Percentiles rank a stretch among this genome's conserved stretches.
Evolutionary conservation across 1,140 invertebrate species (phyloP).

Genomic region (Akabosia matsudoensis): DNA sequence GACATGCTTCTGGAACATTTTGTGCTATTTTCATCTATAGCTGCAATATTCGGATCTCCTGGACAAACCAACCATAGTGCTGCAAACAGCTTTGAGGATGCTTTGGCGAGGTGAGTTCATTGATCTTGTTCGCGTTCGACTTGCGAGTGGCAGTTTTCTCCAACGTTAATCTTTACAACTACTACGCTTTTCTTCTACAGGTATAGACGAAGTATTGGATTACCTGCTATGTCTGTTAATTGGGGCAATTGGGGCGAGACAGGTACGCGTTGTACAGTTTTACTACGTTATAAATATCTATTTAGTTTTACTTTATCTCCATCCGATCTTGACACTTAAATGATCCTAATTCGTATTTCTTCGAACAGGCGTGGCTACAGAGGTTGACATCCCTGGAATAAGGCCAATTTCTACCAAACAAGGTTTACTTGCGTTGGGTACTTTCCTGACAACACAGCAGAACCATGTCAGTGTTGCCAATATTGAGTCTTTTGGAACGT

Average conservation of each 20-base stretch:
- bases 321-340: too few species aligned
- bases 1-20: neutral
- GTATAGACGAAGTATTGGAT: neutral
- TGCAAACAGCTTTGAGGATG: neutral
- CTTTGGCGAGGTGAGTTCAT: neutral
- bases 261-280: too few species aligned
- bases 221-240: neutral
- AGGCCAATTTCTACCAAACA: neutral
- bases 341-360: neutral
- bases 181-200: too few species aligned
- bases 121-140: too few species aligned
- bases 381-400: neutral
- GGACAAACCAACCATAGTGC: neutral
- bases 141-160: too few species aligned
- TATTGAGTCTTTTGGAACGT: neutral
- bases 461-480: neutral
- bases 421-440: neutral
- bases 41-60: neutral
- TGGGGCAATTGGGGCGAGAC: slow-evolving; percentile 11
- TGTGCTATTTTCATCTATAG: neutral
- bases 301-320: too few species aligned
- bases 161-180: too few species aligned
- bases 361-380: neutral
- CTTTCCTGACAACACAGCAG: neutral
- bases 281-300: too few species aligned